A percentile compares a stretch with the other conserved stretches of the same genome.
Conservation (phyloP, 2,797 vertebrate species). For the Coccyzus lansbergi region DNA sequence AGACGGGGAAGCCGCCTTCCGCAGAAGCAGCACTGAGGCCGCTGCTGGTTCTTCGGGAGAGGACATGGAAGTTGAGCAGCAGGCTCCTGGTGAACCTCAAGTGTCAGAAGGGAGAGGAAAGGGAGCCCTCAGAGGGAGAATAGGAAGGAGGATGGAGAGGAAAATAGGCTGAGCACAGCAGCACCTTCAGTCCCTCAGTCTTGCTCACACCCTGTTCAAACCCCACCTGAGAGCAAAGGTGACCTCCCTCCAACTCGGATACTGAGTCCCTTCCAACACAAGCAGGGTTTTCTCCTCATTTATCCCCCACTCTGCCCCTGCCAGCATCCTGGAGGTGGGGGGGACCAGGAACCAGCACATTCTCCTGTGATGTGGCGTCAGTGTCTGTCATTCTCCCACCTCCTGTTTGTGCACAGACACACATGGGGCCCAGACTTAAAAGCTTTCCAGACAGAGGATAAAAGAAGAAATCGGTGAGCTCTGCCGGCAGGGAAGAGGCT, state of each 20-base stretch:
- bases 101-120: not conserved
- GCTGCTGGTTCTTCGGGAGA: not conserved
- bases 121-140: not conserved
- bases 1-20: not conserved
- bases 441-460: slow-evolving; percentile 43
- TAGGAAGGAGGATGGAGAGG: not conserved
- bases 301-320: not conserved
- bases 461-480: slow-evolving; percentile 19
- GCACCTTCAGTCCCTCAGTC: not conserved
- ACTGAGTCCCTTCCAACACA: not conserved
- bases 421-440: slow-evolving; percentile 46
- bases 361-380: not conserved
- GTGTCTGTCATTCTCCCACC: not conserved
- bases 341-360: not conserved
- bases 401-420: slow-evolving; percentile 38
- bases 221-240: not conserved
- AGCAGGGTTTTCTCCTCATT: not conserved
- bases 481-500: slow-evolving; percentile 42
- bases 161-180: not conserved
- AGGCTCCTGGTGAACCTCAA: not conserved
- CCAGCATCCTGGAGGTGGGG: not conserved
- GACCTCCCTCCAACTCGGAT: not conserved
- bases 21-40: no score
- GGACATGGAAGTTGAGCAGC: not conserved
- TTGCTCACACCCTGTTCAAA: not conserved